Evolutionary conservation across 2,113 vertebrate species (phyloP), one percentile per base, ranked within the genome.

Genomic region (Dermatemys mawii): DNA sequence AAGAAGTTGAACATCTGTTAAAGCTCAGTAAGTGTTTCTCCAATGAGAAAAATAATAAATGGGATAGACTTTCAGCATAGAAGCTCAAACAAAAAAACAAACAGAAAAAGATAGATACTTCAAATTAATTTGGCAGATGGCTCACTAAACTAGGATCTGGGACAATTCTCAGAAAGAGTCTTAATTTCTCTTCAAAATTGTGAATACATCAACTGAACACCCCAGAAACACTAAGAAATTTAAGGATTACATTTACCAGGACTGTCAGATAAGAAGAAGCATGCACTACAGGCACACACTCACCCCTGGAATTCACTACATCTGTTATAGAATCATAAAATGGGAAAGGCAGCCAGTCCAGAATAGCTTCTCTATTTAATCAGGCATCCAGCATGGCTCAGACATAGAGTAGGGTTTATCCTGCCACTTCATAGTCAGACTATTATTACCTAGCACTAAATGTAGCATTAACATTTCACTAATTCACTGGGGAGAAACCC

Each of bases 1-100:
- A 94, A 90, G 78, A 94, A 95, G 95, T 51, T 90, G 53, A 97
- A 94, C 93, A 96, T 92, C 95, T 97, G 91, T 96, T 96, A 95
- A 97, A 96, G 91, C 44, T 96, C 81, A 95, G 1, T 93, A 83
- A 97, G 46, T 44, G 6, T 96, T 97, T 97, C 83, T 91, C 26
- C 83, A 85, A 3, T 88, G 88, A 90, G 26, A 86, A 84, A 93
- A 96, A 95, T 54, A 95, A 96, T 88, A 93, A 92, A 96, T 96
- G 87, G 88, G 76, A 82, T 94, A 75, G 8, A 92, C 35, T 95
- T 93, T 90, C 67, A 67, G 14, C 63, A 75, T 3, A 86, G 41
- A 87, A 94, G 67, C 83, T 96, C 63, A 49, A 94, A 96, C 53
- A 97, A 50, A 93, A 97, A 50, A 93, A 92, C 94, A 93, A 93